Evolutionary conservation across 2,888 invertebrate species (phyloP).

Genomic region (Drosophila austrosaltans): DNA sequence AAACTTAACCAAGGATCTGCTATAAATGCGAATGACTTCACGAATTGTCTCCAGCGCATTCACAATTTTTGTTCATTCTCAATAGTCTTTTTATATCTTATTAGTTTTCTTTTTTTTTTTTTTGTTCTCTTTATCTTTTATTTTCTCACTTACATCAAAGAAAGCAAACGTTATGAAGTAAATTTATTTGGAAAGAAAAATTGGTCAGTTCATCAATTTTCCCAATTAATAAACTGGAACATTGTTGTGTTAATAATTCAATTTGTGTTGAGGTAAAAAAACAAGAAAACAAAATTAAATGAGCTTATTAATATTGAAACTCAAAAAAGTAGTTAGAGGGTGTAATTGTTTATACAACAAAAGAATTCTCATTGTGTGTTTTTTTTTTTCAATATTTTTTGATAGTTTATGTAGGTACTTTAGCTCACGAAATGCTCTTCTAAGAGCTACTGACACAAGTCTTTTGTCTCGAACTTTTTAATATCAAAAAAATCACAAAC

Average conservation of each 20-base stretch:
- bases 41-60: conserved; percentile 22
- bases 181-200: conserved; percentile 38
- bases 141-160: conserved; percentile 35
- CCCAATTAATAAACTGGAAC: not conserved
- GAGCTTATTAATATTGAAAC: not conserved
- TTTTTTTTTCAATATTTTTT: not conserved
- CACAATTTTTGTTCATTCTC: conserved; percentile 9
- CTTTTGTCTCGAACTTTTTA: conserved; percentile 15
- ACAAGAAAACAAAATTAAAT: conserved; percentile 23
- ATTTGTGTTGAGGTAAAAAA: not conserved
- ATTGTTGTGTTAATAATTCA: conserved; percentile 8
- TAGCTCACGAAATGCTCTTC: conserved; percentile 14
- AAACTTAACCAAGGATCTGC: conserved; percentile 15
- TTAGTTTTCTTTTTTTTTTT: conserved; percentile 3
- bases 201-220: conserved; percentile 7
- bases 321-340: not conserved
- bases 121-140: conserved; percentile 9
- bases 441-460: conserved; percentile 16
- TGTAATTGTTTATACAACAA: not conserved
- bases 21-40: conserved; percentile 21
- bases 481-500: conserved; percentile 27
- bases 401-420: not conserved
- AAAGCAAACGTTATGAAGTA: conserved; percentile 57
- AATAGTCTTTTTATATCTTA: conserved; percentile 1
- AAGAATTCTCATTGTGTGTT: not conserved